Evolutionary conservation across 2,113 vertebrate genomes (phyloP), one percentile per base, ranked within the genome.

Genomic region (Osmerus mordax): DNA sequence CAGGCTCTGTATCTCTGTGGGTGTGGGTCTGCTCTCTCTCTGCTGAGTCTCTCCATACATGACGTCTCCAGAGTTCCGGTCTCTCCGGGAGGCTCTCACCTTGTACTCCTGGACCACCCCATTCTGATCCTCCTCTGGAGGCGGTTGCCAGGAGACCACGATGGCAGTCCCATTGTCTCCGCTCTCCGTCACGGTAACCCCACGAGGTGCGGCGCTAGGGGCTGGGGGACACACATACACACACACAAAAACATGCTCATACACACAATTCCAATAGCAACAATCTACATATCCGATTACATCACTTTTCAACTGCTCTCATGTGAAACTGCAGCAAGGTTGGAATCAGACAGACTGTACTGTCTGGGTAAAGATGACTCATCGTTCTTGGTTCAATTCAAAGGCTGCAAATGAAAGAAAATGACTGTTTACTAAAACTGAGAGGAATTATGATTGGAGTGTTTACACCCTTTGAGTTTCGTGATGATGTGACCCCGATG

Each of bases 41-140:
- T 58, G 67, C 69, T 76, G 71, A 9, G 76, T 67, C 29, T 75
- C 32, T 16, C 52, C 51, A 23, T 54, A 68, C 69, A 47, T 72
- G 65, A 76, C 66, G 9, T 13, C 53, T 3, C 69, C 69, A n/a
- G 73, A 9, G 71, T 4, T 65, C 66, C 29, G 16, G 54, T 51
- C 63, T 55, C 52, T 29, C 36, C 13, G 64, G 52, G 41, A 36
- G 64, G 2, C 67, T 14, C 53, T 88, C 93, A 99, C 97, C 97
- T 97, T 99, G 36, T 99, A 99, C 69, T 99, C 97, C 70, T 97
- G 96, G 75, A 99, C 94, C 90, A 97, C 91, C 66, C 97, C 97
- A 58, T 99, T 99, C 56, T 93, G 96, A 63, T 94, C 94, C 66
- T 96, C 96, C 81, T 97, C 95, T 3, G 95, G 97, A 71, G 97